A percentile compares a stretch with the other conserved stretches of the same genome.
Evolutionary conservation across 2,888 invertebrate genomes (phyloP).

Genomic region (Parasteatoda lunata): DNA sequence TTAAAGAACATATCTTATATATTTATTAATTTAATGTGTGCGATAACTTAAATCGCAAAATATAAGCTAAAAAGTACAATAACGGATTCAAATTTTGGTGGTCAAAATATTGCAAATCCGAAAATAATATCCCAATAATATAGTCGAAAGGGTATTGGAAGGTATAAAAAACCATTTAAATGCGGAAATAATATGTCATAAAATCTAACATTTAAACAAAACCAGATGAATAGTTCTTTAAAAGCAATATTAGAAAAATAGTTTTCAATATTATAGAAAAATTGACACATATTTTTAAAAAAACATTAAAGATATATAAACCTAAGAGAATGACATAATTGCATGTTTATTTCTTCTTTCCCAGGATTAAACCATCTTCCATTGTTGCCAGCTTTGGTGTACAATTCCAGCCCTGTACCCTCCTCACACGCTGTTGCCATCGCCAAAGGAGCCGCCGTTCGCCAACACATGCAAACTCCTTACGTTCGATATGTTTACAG

Average conservation of each 20-base stretch:
- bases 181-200: background rate
- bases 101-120: too few relatives aligned
- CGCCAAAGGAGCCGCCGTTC: conserved; percentile 15
- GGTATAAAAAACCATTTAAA: background rate
- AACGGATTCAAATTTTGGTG: too few relatives aligned
- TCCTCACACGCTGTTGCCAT: conserved; percentile 18
- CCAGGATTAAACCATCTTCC: conserved; percentile 46
- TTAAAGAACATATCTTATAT: too few relatives aligned
- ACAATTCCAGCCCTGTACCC: conserved; percentile 19
- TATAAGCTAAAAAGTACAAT: too few relatives aligned
- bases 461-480: conserved; percentile 46
- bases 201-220: background rate
- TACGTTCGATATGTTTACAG: conserved; percentile 53
- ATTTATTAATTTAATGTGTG: too few relatives aligned
- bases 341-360: background rate
- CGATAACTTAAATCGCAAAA: too few relatives aligned
- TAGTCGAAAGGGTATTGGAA: too few relatives aligned
- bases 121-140: too few relatives aligned
- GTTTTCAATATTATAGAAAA: background rate
- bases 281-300: background rate
- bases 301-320: background rate
- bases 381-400: conserved; percentile 39
- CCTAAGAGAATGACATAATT: too few relatives aligned
- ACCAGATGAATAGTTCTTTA: background rate
- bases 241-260: background rate